phyloP scores from a whole-genome alignment of 2,113 vertebrate species.

The Ancistrus triradiatus region DNA sequence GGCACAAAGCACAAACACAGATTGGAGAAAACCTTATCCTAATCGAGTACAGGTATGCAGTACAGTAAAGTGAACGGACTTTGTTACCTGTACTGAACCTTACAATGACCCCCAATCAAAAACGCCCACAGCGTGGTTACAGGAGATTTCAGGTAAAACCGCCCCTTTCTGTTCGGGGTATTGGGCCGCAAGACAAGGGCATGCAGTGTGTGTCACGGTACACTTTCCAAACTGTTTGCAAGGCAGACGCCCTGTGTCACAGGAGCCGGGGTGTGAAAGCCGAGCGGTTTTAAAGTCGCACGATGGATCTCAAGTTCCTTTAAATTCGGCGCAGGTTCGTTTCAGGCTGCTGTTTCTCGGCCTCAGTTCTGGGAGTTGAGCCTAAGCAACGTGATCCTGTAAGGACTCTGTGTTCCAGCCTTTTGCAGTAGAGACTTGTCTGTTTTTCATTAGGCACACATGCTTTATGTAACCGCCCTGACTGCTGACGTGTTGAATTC shows the following conservation, averaged over 20 bases:
- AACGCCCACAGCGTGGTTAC: no score
- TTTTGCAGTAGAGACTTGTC: slow-evolving; percentile 16
- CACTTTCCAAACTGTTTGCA: slow-evolving; percentile 26
- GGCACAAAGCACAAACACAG: no score
- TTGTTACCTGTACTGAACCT: no score
- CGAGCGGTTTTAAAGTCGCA: no score
- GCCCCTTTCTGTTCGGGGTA: slow-evolving; percentile 1
- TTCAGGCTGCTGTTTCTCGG: no score
- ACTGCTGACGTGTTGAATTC: neutral
- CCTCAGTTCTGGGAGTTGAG: neutral
- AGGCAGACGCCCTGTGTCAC: slow-evolving; percentile 10
- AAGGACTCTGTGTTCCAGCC: neutral
- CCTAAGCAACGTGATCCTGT: neutral
- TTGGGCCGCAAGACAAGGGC: neutral
- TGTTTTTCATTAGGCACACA: slow-evolving; percentile 30
- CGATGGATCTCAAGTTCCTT: no score
- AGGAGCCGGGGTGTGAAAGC: neutral
- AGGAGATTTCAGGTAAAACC: slow-evolving; percentile 48
- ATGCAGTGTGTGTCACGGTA: neutral
- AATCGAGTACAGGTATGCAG: no score
- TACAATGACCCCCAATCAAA: no score
- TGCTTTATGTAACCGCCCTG: slow-evolving; percentile 21
- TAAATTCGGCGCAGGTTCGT: no score
- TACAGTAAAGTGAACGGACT: no score
- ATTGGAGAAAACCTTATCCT: no score